Evolutionary conservation across 2,797 vertebrate species (phyloP).

Genomic region (Paratrypauchen microcephalus): DNA sequence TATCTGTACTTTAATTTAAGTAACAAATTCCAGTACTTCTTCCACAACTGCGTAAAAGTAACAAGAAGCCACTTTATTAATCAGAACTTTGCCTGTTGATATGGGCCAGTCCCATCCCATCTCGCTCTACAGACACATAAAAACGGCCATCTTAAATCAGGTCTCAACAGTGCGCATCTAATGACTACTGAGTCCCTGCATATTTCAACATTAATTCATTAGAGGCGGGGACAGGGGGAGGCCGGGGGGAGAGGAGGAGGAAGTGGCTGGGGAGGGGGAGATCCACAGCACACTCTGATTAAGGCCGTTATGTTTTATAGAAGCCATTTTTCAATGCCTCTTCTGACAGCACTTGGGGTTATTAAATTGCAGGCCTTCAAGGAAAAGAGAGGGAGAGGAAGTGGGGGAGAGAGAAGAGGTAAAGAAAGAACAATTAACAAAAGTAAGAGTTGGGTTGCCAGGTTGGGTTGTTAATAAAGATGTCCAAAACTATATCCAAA

Average conservation of each 20-base stretch:
- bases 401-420: conserved; percentile 49
- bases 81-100: conserved; percentile 63
- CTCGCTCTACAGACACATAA: conserved; percentile 71
- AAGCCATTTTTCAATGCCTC: conserved; percentile 95
- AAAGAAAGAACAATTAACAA: conserved; percentile 69
- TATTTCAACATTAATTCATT: conserved; percentile 97
- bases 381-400: conserved; percentile 66
- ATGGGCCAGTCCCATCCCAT: conserved; percentile 59
- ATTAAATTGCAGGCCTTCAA: conserved; percentile 96
- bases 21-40: too few species aligned
- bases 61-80: conserved; percentile 41
- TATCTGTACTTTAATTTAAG: too few species aligned
- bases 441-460: conserved; percentile 68
- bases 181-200: conserved; percentile 95
- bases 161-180: conserved; percentile 85
- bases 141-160: conserved; percentile 81
- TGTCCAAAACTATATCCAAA: too few species aligned
- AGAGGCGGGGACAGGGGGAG: conserved; percentile 84
- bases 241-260: conserved; percentile 52
- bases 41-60: neutral
- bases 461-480: conserved; percentile 54
- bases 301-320: conserved; percentile 99
- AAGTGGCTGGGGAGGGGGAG: conserved; percentile 61
- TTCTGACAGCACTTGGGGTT: conserved; percentile 97
- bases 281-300: conserved; percentile 92